phyloP scores from a whole-genome alignment of 2,797 vertebrate genomes.

The Sus cebifrons region DNA sequence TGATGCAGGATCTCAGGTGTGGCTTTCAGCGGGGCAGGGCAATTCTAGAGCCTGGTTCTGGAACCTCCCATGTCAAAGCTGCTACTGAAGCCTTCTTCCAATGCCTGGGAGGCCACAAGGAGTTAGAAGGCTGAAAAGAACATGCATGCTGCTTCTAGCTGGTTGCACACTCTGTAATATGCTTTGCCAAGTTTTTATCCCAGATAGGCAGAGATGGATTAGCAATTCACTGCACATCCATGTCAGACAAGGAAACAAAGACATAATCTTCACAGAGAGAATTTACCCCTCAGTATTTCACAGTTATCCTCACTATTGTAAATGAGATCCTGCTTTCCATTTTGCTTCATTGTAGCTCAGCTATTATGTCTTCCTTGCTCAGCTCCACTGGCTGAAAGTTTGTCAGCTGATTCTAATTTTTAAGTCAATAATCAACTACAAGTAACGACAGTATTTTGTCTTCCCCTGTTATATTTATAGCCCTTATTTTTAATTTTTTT shows the following conservation, averaged over 20 bases:
- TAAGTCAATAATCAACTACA: constrained; percentile 13
- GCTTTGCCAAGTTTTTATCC: background rate
- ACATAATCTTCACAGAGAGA: background rate
- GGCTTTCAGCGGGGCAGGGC: fast-evolving
- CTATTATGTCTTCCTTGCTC: background rate
- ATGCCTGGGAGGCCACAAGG: too few relatives aligned
- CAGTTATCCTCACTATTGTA: background rate
- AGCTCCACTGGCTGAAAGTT: background rate
- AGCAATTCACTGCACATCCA: background rate
- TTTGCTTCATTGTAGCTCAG: background rate
- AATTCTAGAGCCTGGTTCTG: background rate
- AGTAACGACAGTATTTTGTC: background rate
- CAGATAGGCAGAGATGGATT: background rate
- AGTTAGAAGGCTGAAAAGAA: background rate
- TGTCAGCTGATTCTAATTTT: constrained; percentile 23
- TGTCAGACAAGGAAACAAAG: background rate
- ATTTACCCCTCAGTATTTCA: background rate
- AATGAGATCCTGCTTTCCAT: background rate
- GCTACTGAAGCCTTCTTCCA: too few relatives aligned
- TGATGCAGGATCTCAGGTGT: background rate
- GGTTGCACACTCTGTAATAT: background rate
- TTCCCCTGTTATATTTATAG: constrained; percentile 12
- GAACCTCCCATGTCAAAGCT: background rate
- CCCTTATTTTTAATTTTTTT: constrained; percentile 18
- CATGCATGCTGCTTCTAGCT: background rate